These are phyloP conservation scores for Heliconius erato DNA, from an alignment of 2,888 invertebrate species.

Conservation along the genomic window DNA sequence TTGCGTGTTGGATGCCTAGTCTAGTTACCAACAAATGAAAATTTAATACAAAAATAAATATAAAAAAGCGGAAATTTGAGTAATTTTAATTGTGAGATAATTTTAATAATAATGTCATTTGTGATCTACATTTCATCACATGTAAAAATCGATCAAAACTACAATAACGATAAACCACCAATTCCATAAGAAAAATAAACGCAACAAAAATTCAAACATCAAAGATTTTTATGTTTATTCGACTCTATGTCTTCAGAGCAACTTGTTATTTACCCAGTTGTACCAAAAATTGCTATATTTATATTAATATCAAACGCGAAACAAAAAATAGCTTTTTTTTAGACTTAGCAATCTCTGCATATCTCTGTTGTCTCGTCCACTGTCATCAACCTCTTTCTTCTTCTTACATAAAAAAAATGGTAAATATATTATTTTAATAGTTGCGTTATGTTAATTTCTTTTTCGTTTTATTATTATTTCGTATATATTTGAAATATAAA, in stretches of 20 bases:
- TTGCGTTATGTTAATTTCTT: too few species aligned
- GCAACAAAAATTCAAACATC: neutral
- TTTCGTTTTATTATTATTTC: too few species aligned
- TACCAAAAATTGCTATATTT: neutral
- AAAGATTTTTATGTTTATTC: slow-evolving; percentile 12
- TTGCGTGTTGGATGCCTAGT: too few species aligned
- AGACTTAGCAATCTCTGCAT: neutral
- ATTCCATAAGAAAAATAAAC: slow-evolving; percentile 14
- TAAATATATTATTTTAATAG: too few species aligned
- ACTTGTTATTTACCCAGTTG: neutral
- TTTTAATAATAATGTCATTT: neutral
- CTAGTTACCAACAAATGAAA: too few species aligned
- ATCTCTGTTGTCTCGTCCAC: neutral
- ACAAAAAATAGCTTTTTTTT: neutral
- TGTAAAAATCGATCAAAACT: neutral
- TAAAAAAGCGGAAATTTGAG: too few species aligned
- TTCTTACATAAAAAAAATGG: neutral
- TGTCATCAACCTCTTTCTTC: neutral
- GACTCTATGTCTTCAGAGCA: neutral
- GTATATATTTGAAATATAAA: too few species aligned
- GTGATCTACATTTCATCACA: neutral
- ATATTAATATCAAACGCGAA: neutral
- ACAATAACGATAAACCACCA: neutral
- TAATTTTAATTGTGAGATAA: neutral
- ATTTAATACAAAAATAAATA: too few species aligned